A percentile compares a stretch with the other conserved stretches of the same genome.
These are phyloP conservation scores for Neodiprion pinetum DNA, from an alignment of 1,140 invertebrate species.

Conservation along the genomic window DNA sequence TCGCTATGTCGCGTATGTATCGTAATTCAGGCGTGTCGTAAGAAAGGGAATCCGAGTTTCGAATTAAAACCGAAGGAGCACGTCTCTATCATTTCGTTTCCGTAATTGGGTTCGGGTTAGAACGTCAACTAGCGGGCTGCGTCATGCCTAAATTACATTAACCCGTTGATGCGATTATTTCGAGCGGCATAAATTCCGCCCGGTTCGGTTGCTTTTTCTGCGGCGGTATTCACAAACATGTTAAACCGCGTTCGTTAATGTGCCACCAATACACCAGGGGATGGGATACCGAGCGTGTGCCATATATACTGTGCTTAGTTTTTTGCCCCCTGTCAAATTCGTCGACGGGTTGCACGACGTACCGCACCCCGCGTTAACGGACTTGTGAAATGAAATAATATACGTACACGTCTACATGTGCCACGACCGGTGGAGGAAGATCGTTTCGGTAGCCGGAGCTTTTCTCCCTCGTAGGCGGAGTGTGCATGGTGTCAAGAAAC, in stretches of 20 bases:
- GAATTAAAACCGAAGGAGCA: too few relatives aligned
- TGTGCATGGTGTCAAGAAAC: neutral
- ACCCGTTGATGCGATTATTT: too few relatives aligned
- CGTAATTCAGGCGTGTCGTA: too few relatives aligned
- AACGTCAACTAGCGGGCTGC: too few relatives aligned
- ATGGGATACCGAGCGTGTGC: neutral
- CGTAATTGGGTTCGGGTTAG: too few relatives aligned
- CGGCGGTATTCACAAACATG: too few relatives aligned
- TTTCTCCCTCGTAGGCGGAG: neutral
- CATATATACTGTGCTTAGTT: neutral
- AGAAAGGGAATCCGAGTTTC: too few relatives aligned
- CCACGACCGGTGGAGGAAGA: neutral
- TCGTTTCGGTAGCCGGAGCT: neutral
- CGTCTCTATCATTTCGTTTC: too few relatives aligned
- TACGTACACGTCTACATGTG: neutral
- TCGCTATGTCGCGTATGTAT: too few relatives aligned
- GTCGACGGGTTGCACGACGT: neutral
- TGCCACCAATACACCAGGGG: neutral
- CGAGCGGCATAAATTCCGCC: too few relatives aligned
- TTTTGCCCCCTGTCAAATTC: neutral
- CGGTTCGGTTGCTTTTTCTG: too few relatives aligned
- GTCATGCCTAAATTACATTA: too few relatives aligned
- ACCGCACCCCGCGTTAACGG: neutral
- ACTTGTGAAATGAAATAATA: constrained; percentile 1
- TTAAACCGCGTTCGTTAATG: neutral